phyloP scores from a whole-genome alignment of 2,888 invertebrate species.

The Coenonympha glycerion region DNA sequence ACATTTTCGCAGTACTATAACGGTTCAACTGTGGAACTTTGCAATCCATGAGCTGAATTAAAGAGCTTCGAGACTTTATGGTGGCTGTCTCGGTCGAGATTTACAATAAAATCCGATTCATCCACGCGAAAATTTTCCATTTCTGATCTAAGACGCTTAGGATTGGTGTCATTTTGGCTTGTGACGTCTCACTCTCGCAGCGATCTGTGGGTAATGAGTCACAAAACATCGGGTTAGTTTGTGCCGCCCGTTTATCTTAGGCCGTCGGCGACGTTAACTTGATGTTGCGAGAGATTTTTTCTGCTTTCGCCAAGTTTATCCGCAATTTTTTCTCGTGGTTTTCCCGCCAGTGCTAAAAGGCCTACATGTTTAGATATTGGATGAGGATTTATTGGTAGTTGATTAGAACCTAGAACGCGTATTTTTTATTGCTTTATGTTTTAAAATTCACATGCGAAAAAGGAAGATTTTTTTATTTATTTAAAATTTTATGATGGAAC shows the following conservation, averaged over 20 bases:
- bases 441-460: too few relatives aligned
- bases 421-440: not conserved
- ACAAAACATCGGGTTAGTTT: constrained; percentile 47
- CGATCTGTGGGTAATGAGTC: constrained; percentile 37
- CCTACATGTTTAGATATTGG: not conserved
- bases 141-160: constrained; percentile 23
- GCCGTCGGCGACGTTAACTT: constrained; percentile 34
- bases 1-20: constrained; percentile 25
- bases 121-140: constrained; percentile 20
- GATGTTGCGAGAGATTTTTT: constrained; percentile 31
- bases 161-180: constrained; percentile 25
- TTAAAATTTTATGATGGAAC: too few relatives aligned
- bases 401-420: not conserved
- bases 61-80: constrained; percentile 45
- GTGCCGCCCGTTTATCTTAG: constrained; percentile 38
- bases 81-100: constrained; percentile 34
- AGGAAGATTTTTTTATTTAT: too few relatives aligned
- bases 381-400: not conserved
- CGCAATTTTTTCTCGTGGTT: constrained; percentile 1
- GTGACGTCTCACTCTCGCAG: constrained; percentile 20
- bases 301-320: constrained; percentile 16
- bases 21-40: constrained; percentile 27
- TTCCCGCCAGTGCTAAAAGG: not conserved
- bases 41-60: constrained; percentile 41
- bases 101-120: constrained; percentile 35